Evolutionary conservation across 2,797 vertebrate genomes (phyloP), one percentile per base, ranked within the genome.

Genomic region (Caiman crocodilus): DNA sequence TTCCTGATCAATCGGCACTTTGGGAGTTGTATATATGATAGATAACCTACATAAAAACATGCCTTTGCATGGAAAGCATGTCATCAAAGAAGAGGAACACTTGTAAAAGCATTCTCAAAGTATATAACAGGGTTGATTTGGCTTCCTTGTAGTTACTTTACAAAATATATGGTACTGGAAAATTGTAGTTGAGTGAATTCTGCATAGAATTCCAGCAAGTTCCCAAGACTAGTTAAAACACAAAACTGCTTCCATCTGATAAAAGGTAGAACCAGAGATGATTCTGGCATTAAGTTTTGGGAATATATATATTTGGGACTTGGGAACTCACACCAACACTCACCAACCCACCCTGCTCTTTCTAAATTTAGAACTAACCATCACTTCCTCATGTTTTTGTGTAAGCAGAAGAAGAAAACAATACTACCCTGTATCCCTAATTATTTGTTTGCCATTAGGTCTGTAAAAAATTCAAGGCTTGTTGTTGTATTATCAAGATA

Each of bases 141-240:
- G 17, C n/a, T 85, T 16, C 50, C 4, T 85, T 10, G 64, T 15
- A 30, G 15, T 25, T 76, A 9, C 18, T 63, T 14, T 75, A n/a
- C 14, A 81, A 55, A 79, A 23, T 17, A 0, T 4, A 1, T 26
- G 35, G 23, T 25, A 26, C 63, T 30, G 58, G 56, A 55, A 75
- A 58, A 12, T 85, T 28, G 2, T 0, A 0, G 0, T 17, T 23
- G 2, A 11, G 4, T 58, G 20, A 73, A 67, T 25, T 42, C 1
- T 18, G 32, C 86, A 3, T 28, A 42, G 57, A 30, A 60, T 78
- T 63, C 58, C 42, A 50, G 9, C 42, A 50, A 10, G 42, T 50
- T 50, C 42, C 42, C 42, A 50, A 50, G 42, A 50, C 42, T 50
- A 3, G 9, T 50, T 50, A 50, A 50, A 50, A 50, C 42, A 50